Percentiles rank a stretch among this genome's conserved stretches.
Evolutionary conservation across 2,888 invertebrate species (phyloP).

Genomic region (Griposia aprilina): DNA sequence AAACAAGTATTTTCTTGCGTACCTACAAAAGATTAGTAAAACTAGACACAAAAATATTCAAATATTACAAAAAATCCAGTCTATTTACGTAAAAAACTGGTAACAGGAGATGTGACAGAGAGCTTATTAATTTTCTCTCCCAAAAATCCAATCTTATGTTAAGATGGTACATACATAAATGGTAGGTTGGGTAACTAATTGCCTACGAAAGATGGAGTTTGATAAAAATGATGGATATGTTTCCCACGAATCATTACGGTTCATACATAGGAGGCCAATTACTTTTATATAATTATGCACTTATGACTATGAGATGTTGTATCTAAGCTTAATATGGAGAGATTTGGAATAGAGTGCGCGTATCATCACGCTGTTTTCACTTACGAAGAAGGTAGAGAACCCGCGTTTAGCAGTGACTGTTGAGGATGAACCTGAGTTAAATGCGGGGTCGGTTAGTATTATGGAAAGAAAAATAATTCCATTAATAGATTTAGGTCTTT

Average conservation of each 20-base stretch:
- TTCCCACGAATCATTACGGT: conserved; percentile 62
- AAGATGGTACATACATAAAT: conserved; percentile 34
- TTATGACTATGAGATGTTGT: conserved; percentile 26
- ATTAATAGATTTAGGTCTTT: neutral
- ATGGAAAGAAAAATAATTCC: neutral
- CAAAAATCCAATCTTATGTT: conserved; percentile 30
- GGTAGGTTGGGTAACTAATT: conserved; percentile 61
- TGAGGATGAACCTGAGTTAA: neutral
- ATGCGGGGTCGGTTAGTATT: neutral
- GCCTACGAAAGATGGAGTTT: conserved; percentile 63
- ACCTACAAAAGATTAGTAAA: neutral
- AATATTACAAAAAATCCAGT: neutral
- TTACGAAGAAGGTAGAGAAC: neutral
- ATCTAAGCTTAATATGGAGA: conserved; percentile 45
- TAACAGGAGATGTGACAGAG: neutral
- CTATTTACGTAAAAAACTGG: neutral
- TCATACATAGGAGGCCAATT: conserved; percentile 49
- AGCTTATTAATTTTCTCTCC: conserved; percentile 17
- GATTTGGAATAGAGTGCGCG: conserved; percentile 32
- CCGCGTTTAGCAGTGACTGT: neutral
- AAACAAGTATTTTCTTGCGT: neutral
- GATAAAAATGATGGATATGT: conserved; percentile 60
- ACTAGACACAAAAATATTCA: neutral
- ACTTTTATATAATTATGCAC: conserved; percentile 62
- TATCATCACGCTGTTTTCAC: conserved; percentile 31